phyloP scores from a whole-genome alignment of 1,140 invertebrate genomes.

The Drosophila quadrilineata region DNA sequence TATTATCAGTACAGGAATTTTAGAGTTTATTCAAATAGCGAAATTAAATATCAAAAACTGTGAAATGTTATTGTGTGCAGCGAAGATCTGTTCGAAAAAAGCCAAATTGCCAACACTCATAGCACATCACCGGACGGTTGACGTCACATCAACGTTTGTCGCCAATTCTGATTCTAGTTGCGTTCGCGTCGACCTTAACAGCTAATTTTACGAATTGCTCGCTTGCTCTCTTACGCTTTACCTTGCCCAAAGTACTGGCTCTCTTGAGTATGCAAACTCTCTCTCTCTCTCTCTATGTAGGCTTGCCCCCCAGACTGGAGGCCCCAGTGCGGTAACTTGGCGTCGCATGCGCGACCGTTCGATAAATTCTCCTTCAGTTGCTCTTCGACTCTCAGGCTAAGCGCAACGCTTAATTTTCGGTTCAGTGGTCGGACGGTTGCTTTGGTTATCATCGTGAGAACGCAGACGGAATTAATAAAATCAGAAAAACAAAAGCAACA shows the following conservation, averaged over 20 bases:
- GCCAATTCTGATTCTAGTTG: conserved; percentile 15
- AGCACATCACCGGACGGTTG: too few species aligned
- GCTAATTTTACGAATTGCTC: conserved; percentile 37
- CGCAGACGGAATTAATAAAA: conserved; percentile 37
- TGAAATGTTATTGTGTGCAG: too few species aligned
- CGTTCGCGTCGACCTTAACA: conserved; percentile 35
- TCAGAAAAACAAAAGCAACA: conserved; percentile 13
- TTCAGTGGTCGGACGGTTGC: conserved; percentile 19
- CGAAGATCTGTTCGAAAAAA: too few species aligned
- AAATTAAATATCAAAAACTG: too few species aligned
- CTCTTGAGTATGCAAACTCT: not conserved
- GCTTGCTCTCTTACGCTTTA: not conserved
- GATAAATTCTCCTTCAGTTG: conserved; percentile 58
- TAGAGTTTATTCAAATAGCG: too few species aligned
- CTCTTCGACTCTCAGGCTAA: conserved; percentile 45
- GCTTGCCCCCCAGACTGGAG: conserved; percentile 1
- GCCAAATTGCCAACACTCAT: too few species aligned
- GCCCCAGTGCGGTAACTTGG: conserved; percentile 18
- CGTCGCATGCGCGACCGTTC: conserved; percentile 60
- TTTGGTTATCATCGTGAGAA: conserved; percentile 12
- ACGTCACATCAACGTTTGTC: conserved; percentile 30
- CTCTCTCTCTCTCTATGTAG: not conserved
- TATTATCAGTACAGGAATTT: too few species aligned
- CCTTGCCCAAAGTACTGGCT: not conserved
- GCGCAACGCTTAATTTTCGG: conserved; percentile 36